phyloP scores from a whole-genome alignment of 2,797 vertebrate genomes.

The Picus viridis region DNA sequence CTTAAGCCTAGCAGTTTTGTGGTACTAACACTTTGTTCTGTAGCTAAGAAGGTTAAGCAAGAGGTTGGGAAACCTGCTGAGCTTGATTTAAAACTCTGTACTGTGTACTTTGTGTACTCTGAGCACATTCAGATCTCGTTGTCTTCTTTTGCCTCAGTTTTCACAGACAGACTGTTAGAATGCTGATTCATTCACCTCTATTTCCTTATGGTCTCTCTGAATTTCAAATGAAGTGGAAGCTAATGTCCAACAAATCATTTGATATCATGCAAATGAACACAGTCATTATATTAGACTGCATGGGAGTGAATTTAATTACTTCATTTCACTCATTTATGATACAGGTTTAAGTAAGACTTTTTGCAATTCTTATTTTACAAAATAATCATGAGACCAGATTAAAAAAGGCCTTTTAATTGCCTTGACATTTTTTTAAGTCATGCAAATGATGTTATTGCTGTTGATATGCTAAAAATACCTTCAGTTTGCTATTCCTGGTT shows the following conservation, averaged over 20 bases:
- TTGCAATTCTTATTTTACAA: background rate
- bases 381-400: background rate
- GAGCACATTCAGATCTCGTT: background rate
- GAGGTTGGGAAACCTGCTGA: background rate
- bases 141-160: background rate
- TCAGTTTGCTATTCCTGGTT: background rate
- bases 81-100: background rate
- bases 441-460: background rate
- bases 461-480: background rate
- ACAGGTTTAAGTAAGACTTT: background rate
- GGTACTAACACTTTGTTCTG: background rate
- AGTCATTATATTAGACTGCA: background rate
- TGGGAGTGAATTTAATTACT: background rate
- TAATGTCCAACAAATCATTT: background rate
- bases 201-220: background rate
- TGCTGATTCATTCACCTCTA: background rate
- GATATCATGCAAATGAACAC: background rate
- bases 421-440: background rate
- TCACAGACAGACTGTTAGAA: background rate
- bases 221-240: background rate
- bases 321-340: background rate
- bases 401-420: background rate
- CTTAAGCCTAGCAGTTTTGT: background rate
- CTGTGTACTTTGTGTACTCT: background rate
- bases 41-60: background rate